Evolutionary conservation across 2,113 vertebrate species (phyloP).

Genomic region (Elephantulus edwardii): DNA sequence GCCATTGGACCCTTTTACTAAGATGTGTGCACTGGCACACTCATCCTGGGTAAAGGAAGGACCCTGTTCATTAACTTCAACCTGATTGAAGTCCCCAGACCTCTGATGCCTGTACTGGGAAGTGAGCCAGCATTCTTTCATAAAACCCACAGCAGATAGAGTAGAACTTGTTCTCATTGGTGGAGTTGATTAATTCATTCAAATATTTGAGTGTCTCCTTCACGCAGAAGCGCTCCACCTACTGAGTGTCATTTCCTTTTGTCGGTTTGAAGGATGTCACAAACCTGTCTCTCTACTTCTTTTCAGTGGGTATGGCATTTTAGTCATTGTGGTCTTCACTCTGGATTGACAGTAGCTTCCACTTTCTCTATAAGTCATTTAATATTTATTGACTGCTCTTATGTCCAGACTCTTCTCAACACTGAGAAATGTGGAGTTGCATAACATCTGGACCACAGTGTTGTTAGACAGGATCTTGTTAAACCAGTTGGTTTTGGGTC

Average conservation of each 20-base stretch:
- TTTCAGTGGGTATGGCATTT: not conserved
- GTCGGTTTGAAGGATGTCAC: slow-evolving; percentile 1
- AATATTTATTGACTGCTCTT: not conserved
- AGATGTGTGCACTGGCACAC: not conserved
- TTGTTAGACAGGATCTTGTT: not conserved
- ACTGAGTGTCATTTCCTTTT: slow-evolving; percentile 45
- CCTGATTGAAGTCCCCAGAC: slow-evolving; percentile 57
- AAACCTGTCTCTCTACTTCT: slow-evolving; percentile 19
- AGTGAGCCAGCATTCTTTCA: not conserved
- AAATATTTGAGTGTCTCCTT: slow-evolving; percentile 44
- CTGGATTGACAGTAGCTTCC: not conserved
- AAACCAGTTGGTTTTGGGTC: not conserved
- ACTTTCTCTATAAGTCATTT: slow-evolving; percentile 4
- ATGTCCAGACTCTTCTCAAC: slow-evolving; percentile 9
- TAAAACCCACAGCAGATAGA: not conserved
- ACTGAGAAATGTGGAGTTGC: not conserved
- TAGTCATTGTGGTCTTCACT: not conserved
- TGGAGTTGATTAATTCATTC: slow-evolving; percentile 48
- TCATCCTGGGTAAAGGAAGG: slow-evolving; percentile 32
- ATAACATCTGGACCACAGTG: not conserved
- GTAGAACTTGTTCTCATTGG: not conserved
- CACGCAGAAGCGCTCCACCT: not conserved
- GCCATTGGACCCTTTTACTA: not conserved
- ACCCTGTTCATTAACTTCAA: slow-evolving; percentile 57
- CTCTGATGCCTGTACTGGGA: not conserved